These are phyloP conservation scores for Strigamia maritima DNA, from an alignment of 2,888 invertebrate species.

Conservation along the genomic window DNA sequence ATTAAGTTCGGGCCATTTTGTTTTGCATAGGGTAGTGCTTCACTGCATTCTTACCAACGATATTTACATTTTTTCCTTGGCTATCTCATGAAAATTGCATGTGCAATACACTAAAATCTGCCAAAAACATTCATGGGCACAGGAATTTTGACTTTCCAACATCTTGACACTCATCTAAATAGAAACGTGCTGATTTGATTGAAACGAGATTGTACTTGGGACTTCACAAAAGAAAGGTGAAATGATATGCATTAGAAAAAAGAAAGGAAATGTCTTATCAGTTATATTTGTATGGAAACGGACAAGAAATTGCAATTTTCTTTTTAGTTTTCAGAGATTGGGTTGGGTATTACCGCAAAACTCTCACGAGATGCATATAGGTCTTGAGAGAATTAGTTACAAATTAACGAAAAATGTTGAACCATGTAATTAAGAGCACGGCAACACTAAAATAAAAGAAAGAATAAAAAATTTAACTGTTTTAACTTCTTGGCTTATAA, in stretches of 20 bases:
- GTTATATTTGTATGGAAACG: not conserved
- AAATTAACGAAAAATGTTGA: constrained; percentile 34
- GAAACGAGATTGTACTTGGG: not conserved
- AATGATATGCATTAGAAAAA: not conserved
- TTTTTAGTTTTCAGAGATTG: constrained; percentile 16
- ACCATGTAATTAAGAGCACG: constrained; percentile 24
- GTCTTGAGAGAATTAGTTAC: constrained; percentile 27
- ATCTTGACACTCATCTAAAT: constrained; percentile 25
- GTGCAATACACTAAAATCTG: not conserved
- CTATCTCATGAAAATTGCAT: constrained; percentile 25
- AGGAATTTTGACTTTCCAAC: not conserved
- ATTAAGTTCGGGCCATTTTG: constrained; percentile 13
- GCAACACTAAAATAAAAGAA: not conserved
- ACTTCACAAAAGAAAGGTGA: too few relatives aligned
- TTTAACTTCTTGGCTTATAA: too few relatives aligned
- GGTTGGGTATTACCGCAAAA: constrained; percentile 28
- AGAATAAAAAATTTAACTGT: not conserved
- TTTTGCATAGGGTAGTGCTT: constrained; percentile 9
- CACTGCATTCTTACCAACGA: constrained; percentile 19
- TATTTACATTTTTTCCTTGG: not conserved
- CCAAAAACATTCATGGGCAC: not conserved
- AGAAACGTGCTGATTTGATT: not conserved
- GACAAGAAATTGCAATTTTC: constrained; percentile 28
- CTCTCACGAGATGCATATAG: constrained; percentile 1
- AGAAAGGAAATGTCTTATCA: constrained; percentile 2